Conservation (phyloP, 2,888 invertebrate species). For the Napeogenes inachia region DNA sequence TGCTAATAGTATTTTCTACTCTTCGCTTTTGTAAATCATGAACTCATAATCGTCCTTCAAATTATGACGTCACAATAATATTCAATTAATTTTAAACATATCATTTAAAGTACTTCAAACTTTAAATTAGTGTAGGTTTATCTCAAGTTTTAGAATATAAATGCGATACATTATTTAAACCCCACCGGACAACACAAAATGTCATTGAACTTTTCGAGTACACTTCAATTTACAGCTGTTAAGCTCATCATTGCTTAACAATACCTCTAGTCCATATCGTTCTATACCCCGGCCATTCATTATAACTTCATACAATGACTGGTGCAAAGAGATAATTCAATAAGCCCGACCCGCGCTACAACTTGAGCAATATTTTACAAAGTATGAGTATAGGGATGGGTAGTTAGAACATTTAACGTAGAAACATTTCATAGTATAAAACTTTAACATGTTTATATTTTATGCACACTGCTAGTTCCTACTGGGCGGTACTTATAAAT, state of each 20-base stretch:
- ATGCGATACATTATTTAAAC: neutral
- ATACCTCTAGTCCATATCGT: slow-evolving; percentile 26
- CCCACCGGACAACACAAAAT: neutral
- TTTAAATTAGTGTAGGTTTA: too few relatives aligned
- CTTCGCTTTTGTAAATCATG: too few relatives aligned
- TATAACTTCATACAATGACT: slow-evolving; percentile 64
- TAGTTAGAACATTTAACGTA: slow-evolving; percentile 17
- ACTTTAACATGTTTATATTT: slow-evolving; percentile 10
- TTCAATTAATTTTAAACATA: too few relatives aligned
- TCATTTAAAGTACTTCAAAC: too few relatives aligned
- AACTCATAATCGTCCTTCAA: too few relatives aligned
- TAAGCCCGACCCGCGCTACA: slow-evolving; percentile 50
- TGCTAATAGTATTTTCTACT: too few relatives aligned
- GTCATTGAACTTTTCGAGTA: slow-evolving; percentile 5
- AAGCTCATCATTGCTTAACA: slow-evolving; percentile 21
- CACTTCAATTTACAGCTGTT: slow-evolving; percentile 16
- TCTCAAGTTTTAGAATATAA: too few relatives aligned
- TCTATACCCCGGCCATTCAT: slow-evolving; percentile 49
- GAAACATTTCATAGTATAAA: slow-evolving; percentile 9
- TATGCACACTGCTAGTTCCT: neutral
- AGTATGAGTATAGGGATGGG: slow-evolving; percentile 36
- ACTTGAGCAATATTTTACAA: slow-evolving; percentile 51
- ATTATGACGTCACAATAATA: too few relatives aligned
- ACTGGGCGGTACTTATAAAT: neutral
- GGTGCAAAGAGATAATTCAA: slow-evolving; percentile 67